phyloP scores from a whole-genome alignment of 2,888 invertebrate species.

The Lysandra bellargus region DNA sequence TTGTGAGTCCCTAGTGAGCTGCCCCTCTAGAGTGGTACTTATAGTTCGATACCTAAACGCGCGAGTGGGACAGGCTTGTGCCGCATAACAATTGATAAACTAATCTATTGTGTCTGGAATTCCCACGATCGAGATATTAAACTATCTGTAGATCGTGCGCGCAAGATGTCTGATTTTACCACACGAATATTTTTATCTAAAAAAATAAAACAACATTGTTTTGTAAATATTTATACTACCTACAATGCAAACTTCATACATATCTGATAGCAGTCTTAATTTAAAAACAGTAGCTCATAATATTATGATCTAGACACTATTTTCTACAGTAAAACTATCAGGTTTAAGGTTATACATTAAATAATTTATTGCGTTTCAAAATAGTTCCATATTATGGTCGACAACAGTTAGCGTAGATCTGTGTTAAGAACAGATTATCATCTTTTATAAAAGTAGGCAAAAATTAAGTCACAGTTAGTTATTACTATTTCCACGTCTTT shows the following conservation, averaged over 20 bases:
- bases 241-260: slow-evolving; percentile 22
- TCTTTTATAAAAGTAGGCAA: not conserved
- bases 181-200: not conserved
- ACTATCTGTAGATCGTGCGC: not conserved
- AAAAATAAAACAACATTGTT: not conserved
- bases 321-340: not conserved
- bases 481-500: not conserved
- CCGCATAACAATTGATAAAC: no score
- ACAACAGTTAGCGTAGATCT: not conserved
- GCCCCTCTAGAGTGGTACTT: no score
- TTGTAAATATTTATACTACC: slow-evolving; percentile 27
- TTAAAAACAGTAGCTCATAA: not conserved
- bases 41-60: no score
- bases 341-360: slow-evolving; percentile 7
- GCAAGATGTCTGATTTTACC: not conserved
- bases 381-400: slow-evolving; percentile 18
- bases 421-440: not conserved
- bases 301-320: slow-evolving; percentile 17
- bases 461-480: not conserved
- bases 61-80: no score
- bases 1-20: no score
- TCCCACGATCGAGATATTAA: no score
- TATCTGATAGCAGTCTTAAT: slow-evolving; percentile 23
- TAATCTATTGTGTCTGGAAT: no score
- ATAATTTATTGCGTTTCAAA: slow-evolving; percentile 10